A percentile compares a stretch with the other conserved stretches of the same genome.
phyloP scores from a whole-genome alignment of 1,140 invertebrate species.

The Halictus rubicundus region DNA sequence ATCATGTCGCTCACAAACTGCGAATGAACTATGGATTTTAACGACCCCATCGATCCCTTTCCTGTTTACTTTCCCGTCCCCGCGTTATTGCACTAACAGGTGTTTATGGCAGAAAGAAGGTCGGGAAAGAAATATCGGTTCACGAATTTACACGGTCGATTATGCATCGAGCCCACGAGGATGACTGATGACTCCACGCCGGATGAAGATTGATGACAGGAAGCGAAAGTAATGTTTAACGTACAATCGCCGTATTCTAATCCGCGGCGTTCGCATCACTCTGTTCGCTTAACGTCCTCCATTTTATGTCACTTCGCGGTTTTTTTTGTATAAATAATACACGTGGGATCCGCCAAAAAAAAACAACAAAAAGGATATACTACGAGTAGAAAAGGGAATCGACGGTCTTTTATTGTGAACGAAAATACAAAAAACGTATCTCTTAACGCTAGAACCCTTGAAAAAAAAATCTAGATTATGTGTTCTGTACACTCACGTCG shows the following conservation, averaged over 20 bases:
- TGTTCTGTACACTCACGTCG: background rate
- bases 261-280: background rate
- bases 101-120: background rate
- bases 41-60: background rate
- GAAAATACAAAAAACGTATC: slow-evolving; percentile 3
- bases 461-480: background rate
- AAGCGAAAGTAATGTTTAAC: background rate
- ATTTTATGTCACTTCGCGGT: background rate
- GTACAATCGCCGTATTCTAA: background rate
- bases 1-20: too few relatives aligned
- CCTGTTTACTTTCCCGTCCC: background rate
- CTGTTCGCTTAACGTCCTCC: background rate
- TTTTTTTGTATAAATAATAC: background rate
- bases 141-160: background rate
- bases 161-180: background rate
- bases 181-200: background rate
- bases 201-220: background rate
- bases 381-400: background rate
- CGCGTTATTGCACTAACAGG: background rate
- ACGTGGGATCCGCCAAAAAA: background rate
- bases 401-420: slow-evolving; percentile 2
- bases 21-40: background rate
- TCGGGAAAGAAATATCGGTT: too few relatives aligned
- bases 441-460: background rate
- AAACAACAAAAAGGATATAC: background rate